Evolutionary conservation across 2,797 vertebrate species (phyloP).

Genomic region (Notolabrus celidotus): DNA sequence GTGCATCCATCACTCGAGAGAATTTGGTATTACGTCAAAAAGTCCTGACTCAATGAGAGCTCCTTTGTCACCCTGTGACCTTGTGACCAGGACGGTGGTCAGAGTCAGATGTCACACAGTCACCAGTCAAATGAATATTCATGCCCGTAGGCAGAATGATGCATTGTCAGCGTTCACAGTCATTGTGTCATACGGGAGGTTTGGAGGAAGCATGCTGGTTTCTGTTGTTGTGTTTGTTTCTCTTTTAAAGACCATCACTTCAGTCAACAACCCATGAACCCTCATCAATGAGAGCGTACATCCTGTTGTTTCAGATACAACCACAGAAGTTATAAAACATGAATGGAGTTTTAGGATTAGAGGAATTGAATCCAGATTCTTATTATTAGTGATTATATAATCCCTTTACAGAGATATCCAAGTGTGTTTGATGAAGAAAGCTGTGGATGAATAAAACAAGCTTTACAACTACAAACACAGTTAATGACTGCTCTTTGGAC

Average conservation of each 20-base stretch:
- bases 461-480: constrained; percentile 2
- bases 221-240: constrained; percentile 14
- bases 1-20: neutral
- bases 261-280: neutral
- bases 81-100: constrained; percentile 26
- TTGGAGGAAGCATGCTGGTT: constrained; percentile 26
- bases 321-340: constrained; percentile 5
- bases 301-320: neutral
- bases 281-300: neutral
- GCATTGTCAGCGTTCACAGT: constrained; percentile 47
- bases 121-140: constrained; percentile 59
- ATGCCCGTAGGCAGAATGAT: constrained; percentile 26
- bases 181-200: neutral
- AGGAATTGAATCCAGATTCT: constrained; percentile 38
- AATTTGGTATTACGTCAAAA: constrained; percentile 17
- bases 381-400: constrained; percentile 39
- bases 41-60: constrained; percentile 21
- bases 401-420: neutral
- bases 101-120: constrained; percentile 48
- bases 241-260: neutral
- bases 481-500: neutral
- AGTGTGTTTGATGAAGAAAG: neutral
- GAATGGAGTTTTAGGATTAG: constrained; percentile 3
- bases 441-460: constrained; percentile 14
- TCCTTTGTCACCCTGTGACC: constrained; percentile 43